Evolutionary conservation across 2,888 invertebrate genomes (phyloP).

Genomic region (Andrena hattorfiana): DNA sequence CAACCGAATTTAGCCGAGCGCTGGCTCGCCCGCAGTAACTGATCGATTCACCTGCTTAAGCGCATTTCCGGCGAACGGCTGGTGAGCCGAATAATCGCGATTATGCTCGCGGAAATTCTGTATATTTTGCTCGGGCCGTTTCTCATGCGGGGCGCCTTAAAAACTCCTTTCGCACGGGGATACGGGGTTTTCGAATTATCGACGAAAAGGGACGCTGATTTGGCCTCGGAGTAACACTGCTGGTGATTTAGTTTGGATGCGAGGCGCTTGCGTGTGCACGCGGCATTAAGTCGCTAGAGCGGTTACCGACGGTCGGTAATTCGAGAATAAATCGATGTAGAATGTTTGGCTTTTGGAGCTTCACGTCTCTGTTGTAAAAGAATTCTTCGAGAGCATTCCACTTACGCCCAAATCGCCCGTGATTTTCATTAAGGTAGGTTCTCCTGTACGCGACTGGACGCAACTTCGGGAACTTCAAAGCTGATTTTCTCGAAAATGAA

Average conservation of each 20-base stretch:
- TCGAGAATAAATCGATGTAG: background rate
- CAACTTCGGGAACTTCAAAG: no score
- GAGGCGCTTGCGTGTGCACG: background rate
- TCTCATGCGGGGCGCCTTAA: background rate
- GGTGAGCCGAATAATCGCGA: rapidly evolving
- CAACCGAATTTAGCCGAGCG: conserved; percentile 83
- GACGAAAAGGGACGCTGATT: conserved; percentile 1
- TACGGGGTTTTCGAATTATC: background rate
- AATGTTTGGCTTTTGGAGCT: no score
- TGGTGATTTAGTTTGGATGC: conserved; percentile 3
- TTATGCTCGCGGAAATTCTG: background rate
- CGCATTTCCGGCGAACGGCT: background rate
- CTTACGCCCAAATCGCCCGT: no score
- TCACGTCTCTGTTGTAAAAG: no score
- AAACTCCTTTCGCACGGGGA: background rate
- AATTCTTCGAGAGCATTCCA: no score
- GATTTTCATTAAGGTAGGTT: no score
- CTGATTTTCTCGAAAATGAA: no score
- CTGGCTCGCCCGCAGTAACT: conserved; percentile 68
- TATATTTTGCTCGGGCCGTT: background rate
- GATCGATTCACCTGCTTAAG: conserved; percentile 29
- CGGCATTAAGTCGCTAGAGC: background rate
- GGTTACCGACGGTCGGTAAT: background rate
- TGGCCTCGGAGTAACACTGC: conserved; percentile 1
- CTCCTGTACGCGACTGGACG: no score